Evolutionary conservation across 2,113 vertebrate genomes (phyloP).

Genomic region (Centrocercus urophasianus): DNA sequence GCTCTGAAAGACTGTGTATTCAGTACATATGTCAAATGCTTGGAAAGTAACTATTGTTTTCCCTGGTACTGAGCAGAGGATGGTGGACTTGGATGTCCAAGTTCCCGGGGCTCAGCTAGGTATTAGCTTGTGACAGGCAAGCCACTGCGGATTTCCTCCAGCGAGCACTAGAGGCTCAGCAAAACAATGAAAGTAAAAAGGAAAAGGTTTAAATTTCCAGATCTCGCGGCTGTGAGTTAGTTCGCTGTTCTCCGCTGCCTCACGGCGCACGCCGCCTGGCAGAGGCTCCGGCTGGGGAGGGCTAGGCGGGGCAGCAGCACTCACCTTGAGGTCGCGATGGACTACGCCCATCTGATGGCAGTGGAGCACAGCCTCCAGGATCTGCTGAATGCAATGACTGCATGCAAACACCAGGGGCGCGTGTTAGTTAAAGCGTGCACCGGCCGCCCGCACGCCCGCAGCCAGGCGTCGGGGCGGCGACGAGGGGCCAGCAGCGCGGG

Average conservation of each 20-base stretch:
- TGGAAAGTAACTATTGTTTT: background rate
- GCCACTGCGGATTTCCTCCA: background rate
- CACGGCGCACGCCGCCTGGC: background rate
- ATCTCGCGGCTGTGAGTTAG: background rate
- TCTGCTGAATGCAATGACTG: constrained; percentile 99
- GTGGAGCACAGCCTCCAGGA: constrained; percentile 97
- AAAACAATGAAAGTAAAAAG: background rate
- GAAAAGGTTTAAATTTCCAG: background rate
- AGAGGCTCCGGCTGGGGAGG: background rate
- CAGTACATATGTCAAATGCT: accelerated
- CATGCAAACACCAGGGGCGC: constrained; percentile 95
- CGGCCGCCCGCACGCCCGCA: constrained; percentile 80
- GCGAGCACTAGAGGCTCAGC: background rate
- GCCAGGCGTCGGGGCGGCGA: constrained; percentile 64
- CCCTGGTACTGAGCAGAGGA: background rate
- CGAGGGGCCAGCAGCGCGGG: background rate
- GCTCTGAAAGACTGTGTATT: background rate
- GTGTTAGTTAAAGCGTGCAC: constrained; percentile 89
- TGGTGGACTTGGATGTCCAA: background rate
- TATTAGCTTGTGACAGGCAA: background rate
- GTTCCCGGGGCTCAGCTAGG: background rate
- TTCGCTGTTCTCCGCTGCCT: background rate
- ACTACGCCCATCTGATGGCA: constrained; percentile 99
- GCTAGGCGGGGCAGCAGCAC: constrained; percentile 67
- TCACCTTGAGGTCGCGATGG: constrained; percentile 98